A percentile compares a stretch with the other conserved stretches of the same genome.
phyloP scores from a whole-genome alignment of 2,113 vertebrate genomes.

The Megaleporinus macrocephalus region DNA sequence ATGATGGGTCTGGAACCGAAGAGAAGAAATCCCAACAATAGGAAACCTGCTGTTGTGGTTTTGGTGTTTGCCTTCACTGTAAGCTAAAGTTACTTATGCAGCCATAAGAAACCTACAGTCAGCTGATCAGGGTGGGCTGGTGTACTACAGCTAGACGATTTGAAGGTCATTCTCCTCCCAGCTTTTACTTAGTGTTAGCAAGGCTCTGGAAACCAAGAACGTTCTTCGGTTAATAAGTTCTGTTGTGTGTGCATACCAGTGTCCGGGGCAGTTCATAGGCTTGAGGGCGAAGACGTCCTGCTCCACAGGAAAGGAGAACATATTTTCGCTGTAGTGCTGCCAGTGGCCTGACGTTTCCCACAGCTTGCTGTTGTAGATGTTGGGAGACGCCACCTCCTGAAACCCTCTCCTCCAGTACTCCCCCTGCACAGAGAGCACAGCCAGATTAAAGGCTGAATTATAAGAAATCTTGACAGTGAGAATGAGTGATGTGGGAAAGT shows the following conservation, averaged over 20 bases:
- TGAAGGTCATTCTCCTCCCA: too few species aligned
- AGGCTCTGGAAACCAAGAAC: neutral
- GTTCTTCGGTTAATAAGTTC: neutral
- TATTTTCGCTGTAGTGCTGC: slow-evolving; percentile 93
- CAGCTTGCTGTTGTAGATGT: slow-evolving; percentile 90
- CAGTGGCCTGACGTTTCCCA: slow-evolving; percentile 95
- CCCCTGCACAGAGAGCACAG: slow-evolving; percentile 71
- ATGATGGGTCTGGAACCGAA: too few species aligned
- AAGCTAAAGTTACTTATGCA: too few species aligned
- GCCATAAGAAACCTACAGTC: too few species aligned
- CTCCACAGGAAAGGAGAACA: slow-evolving; percentile 93
- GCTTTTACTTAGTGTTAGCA: neutral
- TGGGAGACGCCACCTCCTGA: slow-evolving; percentile 91
- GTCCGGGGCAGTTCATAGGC: slow-evolving; percentile 97
- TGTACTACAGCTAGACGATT: too few species aligned
- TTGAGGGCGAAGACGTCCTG: slow-evolving; percentile 92
- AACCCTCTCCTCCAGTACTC: slow-evolving; percentile 88
- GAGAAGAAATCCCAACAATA: too few species aligned
- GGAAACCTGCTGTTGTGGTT: too few species aligned
- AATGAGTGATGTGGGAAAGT: neutral
- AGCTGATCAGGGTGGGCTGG: too few species aligned
- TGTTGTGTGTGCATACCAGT: slow-evolving; percentile 81
- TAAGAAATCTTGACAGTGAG: neutral
- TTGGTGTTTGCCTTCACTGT: too few species aligned
- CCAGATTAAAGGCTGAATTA: neutral